Evolutionary conservation across 2,888 invertebrate species (phyloP), one percentile per base, ranked within the genome.

Genomic region (Axea sp.): DNA sequence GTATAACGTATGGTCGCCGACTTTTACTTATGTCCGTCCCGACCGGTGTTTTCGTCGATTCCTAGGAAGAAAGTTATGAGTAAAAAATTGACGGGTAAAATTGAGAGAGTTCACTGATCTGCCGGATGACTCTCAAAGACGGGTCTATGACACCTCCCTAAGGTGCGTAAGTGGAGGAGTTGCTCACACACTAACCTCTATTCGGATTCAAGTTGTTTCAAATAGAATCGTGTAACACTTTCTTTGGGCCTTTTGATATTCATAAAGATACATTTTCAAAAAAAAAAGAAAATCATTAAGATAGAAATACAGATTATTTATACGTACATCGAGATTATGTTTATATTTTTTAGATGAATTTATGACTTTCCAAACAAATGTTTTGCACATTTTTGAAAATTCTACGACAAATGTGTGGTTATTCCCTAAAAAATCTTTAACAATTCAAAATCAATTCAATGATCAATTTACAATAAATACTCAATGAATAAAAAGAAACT

Each of bases 171-270:
- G 80, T 75, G 81, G 77, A 80, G 81, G 82, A 83, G 80, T 80
- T 81, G 84, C 78, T 86, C 83, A 84, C 86, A 86, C 78, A 86
- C 86, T 86, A 84, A 86, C 86, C 86, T 83, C 84, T 81, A 86
- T 86, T 86, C 80, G 78, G 60, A 64, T 69, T 47, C 67, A 49
- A 69, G 60, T 57, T 67, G 59, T 37, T 67, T 74, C 68, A 47
- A 62, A 64, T 78, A 68, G 67, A 76, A 73, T 68, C 74, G 45
- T 55, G 62, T 57, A 74, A 62, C 67, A 65, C 75, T 67, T 73
- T 73, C 57, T 62, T 55, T 5, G 24, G 19, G 41, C 9, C 26
- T 41, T 26, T 57, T 57, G 6, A 35, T 59, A 64, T 65, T 59
- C 55, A 68, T 60, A 30, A 31, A 22, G 19, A 41, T 35, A 35